These are phyloP conservation scores for Acrobeloides nanus DNA, from an alignment of 2,888 invertebrate genomes.

Conservation along the genomic window DNA sequence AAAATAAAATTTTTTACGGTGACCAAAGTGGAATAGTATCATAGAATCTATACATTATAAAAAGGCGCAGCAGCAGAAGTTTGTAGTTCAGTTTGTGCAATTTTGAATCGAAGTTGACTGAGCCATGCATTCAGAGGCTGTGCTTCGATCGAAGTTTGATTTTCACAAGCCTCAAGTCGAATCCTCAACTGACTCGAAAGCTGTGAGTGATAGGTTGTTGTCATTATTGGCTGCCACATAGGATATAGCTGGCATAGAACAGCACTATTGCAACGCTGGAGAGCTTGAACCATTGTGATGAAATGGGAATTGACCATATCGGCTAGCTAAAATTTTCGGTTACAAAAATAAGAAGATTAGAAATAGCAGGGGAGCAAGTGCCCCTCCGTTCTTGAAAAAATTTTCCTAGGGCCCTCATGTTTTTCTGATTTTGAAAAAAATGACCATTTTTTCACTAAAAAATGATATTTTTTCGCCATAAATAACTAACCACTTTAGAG, in stretches of 20 bases:
- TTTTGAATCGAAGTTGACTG: conserved; percentile 87
- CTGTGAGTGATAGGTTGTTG: conserved; percentile 78
- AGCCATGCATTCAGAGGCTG: conserved; percentile 64
- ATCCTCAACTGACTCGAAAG: conserved; percentile 57
- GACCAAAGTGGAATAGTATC: too few species aligned
- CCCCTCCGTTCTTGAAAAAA: background rate
- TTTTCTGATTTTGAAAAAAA: too few species aligned
- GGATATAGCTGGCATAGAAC: conserved; percentile 82
- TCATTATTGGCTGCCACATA: conserved; percentile 88
- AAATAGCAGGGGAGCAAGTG: background rate
- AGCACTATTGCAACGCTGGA: conserved; percentile 87
- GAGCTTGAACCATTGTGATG: conserved; percentile 82
- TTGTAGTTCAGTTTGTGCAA: conserved; percentile 91
- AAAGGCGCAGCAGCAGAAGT: conserved; percentile 84
- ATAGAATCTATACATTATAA: conserved; percentile 58
- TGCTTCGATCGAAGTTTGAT: conserved; percentile 64
- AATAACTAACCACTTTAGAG: conserved; percentile 73
- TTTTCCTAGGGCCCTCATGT: background rate
- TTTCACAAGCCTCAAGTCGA: conserved; percentile 73
- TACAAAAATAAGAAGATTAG: background rate
- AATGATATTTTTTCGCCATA: conserved; percentile 1
- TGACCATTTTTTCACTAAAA: too few species aligned
- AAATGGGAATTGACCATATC: conserved; percentile 97
- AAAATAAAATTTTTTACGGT: too few species aligned
- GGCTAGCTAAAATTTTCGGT: conserved; percentile 69